Percentiles rank a stretch among this genome's conserved stretches.
phyloP scores from a whole-genome alignment of 2,113 vertebrate genomes.

The Rhizomys pruinosus region DNA sequence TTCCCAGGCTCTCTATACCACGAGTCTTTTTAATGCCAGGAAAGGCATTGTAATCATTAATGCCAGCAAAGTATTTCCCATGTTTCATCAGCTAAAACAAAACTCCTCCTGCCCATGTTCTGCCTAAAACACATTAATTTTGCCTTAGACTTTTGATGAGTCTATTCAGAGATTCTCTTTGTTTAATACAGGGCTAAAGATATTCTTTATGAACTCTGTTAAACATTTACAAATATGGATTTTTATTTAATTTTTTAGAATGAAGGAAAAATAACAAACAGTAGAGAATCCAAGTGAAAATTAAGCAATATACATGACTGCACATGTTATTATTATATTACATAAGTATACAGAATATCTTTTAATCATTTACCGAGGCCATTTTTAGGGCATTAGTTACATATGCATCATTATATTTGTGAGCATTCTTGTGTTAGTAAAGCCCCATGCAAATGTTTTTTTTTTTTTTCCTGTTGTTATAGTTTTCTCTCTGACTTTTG shows the following conservation, averaged over 20 bases:
- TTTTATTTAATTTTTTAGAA: background rate
- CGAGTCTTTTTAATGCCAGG: background rate
- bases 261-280: background rate
- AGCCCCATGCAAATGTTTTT: background rate
- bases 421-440: no score
- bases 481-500: background rate
- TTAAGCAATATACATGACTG: background rate
- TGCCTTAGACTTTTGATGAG: constrained; percentile 2
- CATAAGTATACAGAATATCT: background rate
- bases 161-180: background rate
- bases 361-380: background rate
- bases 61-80: background rate
- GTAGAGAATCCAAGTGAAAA: background rate
- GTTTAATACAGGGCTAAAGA: constrained; percentile 17
- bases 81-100: constrained; percentile 29
- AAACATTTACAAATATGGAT: constrained; percentile 40
- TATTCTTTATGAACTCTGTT: background rate
- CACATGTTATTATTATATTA: background rate
- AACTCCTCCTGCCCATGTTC: background rate
- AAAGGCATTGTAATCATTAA: background rate
- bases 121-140: background rate
- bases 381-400: background rate
- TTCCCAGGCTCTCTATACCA: background rate
- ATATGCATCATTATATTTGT: background rate
- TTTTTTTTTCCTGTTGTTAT: background rate